Base-by-base conservation (phyloP, 2,797 vertebrate genomes). In the Caiman crocodilus region DNA sequence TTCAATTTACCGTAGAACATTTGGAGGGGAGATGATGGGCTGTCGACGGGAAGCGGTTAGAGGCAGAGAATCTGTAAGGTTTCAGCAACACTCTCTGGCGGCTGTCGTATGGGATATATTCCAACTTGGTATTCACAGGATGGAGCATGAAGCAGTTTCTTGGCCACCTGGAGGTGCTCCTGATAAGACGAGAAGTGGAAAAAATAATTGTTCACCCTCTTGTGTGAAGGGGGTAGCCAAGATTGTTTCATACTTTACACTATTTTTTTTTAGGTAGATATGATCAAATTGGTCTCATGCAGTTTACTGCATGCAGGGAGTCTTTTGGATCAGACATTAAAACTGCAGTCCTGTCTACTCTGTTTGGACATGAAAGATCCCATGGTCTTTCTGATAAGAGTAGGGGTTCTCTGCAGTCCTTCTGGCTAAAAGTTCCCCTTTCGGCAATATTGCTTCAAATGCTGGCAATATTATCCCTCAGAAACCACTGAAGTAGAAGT, bases 41-140 rank as follows among this genome's bases (percentile, higher is more conserved):
- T 90, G 89, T 20, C 84, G 76, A 0, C 83, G n/a, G 77, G 76
- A 14, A 94, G 79, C 59, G 90, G 94, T 88, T 76, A 85, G 84
- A 5, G 0, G 17, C 1, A 0, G 42, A 64, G 87, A 96, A 20
- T 32, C 69, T 4, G 93, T 28, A 32, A 79, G 32, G 8, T 91
- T 75, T 80, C 21, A 1, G 85, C 71, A 83, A 0, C 5, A 0
- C 58, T 60, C 61, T 0, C 3, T 20, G 1, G 12, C 20, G 65
- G 3, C 35, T 79, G 71, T 75, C 5, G 74, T 14, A 10, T 6
- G 2, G 28, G 67, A 71, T 7, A 71, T 2, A 13, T 7, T 50
- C 58, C 35, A 25, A 10, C 17, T 17, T 32, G 10, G 18, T 59
- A 10, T 4, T 18, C 6, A 6, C 11, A 2, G 1, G 2, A 20